Base-by-base conservation (phyloP, 2,797 vertebrate genomes). In the Numenius phaeopus region DNA sequence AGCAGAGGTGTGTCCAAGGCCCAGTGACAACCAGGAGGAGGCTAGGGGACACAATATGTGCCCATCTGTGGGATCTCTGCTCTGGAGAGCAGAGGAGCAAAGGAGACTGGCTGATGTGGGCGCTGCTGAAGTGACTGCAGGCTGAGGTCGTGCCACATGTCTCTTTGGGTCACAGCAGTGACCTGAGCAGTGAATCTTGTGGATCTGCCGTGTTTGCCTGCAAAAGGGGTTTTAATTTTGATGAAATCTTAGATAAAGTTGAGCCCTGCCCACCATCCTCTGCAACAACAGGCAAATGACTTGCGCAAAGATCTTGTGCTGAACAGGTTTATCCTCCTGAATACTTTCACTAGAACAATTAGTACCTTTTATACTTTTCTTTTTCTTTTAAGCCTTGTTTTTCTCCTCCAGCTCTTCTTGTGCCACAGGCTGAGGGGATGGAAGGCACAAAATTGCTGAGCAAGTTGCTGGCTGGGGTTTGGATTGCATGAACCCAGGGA, bases 31-130 rank as follows among this genome's bases (percentile, higher is more conserved):
- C 14, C 13, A 18, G 40, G 24, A 69, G 46, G 16, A 46, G 40
- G 34, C n/a, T 69, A 29, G 54, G 52, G n/a, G 29, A 37, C 9
- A 21, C 5, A 4, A 6, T 0, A 1, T 30, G 23, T 21, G 23
- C 18, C 20, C 1, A 0, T 44, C 44, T 2, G 0, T 54, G 29
- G 59, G n/a, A 34, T 29, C 30, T 23, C 19, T 1, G 4, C 71
- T 42, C 44, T 30, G 34, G 34, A 29, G 34, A 37, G 34, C 34
- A 37, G 34, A 37, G 34, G 34, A 37, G 34, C 34, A 37, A 29
- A 57, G 26, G 34, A 49, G 44, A 5, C 20, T 50, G 50, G 29
- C 50, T 65, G 59, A 6, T 29, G 37, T 26, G 52, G 37, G 30
- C 30, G 11, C 44, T 7, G 44, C 24, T 29, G 27, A 42, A 49